Percentiles rank a stretch among this genome's conserved stretches.
Conservation (phyloP, 2,888 invertebrate species). For the Emmelina monodactyla region DNA sequence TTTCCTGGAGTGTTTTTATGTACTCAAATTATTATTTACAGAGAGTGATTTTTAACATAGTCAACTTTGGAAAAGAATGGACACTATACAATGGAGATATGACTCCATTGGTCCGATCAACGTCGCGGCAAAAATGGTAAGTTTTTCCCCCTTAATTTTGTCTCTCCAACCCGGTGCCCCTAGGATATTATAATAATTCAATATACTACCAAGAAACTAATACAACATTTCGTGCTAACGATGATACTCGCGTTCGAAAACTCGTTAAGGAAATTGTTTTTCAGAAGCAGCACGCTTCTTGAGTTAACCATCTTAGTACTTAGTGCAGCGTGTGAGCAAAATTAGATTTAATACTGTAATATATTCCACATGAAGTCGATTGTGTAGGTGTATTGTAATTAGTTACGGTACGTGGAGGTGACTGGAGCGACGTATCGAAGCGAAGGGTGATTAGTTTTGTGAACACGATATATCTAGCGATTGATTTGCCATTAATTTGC, state of each 20-base stretch:
- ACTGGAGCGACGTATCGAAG: background rate
- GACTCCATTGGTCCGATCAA: conserved; percentile 94
- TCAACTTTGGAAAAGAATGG: conserved; percentile 92
- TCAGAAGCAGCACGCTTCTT: background rate
- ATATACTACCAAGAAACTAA: too few species aligned
- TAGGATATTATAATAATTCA: too few species aligned
- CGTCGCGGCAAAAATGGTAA: conserved; percentile 91
- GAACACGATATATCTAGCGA: background rate
- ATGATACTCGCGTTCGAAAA: background rate
- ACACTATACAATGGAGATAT: conserved; percentile 89
- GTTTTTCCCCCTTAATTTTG: too few species aligned
- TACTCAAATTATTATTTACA: conserved; percentile 52
- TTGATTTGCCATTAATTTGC: conserved; percentile 2
- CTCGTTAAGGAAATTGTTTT: conserved; percentile 1
- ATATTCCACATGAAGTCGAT: too few species aligned
- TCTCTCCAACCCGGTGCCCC: too few species aligned
- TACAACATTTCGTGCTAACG: conserved; percentile 1
- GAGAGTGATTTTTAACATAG: conserved; percentile 96
- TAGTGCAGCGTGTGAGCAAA: too few species aligned
- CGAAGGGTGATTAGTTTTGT: background rate
- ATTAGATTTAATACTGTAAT: too few species aligned
- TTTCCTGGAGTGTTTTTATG: too few species aligned
- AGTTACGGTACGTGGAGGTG: conserved; percentile 4
- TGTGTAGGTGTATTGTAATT: conserved; percentile 1
- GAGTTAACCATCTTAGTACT: too few species aligned